These are phyloP conservation scores for Coregonus clupeaformis DNA, from an alignment of 2,113 vertebrate genomes.

Conservation along the genomic window DNA sequence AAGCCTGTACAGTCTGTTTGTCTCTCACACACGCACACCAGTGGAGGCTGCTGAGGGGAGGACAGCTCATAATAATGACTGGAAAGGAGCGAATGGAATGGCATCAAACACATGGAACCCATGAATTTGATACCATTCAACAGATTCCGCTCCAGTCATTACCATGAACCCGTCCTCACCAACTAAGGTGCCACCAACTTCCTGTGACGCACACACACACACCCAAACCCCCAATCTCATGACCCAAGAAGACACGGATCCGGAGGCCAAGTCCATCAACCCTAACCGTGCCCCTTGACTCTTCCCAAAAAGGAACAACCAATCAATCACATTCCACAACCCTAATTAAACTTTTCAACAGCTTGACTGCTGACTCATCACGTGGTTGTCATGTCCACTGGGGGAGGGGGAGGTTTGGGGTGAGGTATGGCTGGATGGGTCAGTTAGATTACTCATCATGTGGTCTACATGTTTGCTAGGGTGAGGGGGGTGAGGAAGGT, in stretches of 20 bases:
- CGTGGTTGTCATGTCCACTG: background rate
- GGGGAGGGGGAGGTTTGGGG: background rate
- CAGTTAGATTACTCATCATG: too few species aligned
- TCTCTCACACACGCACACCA: background rate
- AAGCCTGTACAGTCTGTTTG: too few species aligned
- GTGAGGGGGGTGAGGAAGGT: slow-evolving; percentile 20
- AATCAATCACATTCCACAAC: slow-evolving; percentile 46
- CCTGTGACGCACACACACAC: slow-evolving; percentile 5
- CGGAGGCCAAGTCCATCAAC: background rate
- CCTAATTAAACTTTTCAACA: slow-evolving; percentile 62
- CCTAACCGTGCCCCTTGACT: background rate
- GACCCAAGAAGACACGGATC: background rate
- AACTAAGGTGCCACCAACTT: too few species aligned
- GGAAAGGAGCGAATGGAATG: too few species aligned
- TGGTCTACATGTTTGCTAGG: slow-evolving; percentile 4
- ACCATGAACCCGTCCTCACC: too few species aligned
- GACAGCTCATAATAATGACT: too few species aligned
- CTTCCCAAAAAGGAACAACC: slow-evolving; percentile 42
- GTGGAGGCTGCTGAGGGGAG: too few species aligned
- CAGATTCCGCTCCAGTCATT: too few species aligned
- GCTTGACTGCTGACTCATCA: slow-evolving; percentile 35
- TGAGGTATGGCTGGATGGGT: background rate
- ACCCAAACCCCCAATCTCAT: background rate
- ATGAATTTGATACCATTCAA: too few species aligned
- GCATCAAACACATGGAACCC: too few species aligned